Evolutionary conservation across 2,113 vertebrate genomes (phyloP).

Genomic region (Azemiops feae): DNA sequence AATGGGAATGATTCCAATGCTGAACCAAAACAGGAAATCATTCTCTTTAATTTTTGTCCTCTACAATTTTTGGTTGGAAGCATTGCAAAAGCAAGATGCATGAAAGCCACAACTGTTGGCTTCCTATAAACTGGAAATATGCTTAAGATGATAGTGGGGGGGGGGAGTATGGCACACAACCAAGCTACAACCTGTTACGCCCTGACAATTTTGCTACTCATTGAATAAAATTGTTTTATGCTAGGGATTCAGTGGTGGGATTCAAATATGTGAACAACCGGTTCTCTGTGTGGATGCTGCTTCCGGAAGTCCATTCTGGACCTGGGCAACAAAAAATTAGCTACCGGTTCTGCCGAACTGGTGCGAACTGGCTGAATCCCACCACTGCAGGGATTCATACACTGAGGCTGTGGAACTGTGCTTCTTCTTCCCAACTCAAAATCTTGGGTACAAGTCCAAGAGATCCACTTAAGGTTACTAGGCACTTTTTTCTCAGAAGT

Average conservation of each 20-base stretch:
- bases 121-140: background rate
- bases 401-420: background rate
- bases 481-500: background rate
- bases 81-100: background rate
- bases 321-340: too few species aligned
- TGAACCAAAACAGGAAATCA: background rate
- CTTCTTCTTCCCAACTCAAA: background rate
- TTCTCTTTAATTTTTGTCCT: background rate
- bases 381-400: background rate
- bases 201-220: background rate
- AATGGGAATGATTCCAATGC: background rate
- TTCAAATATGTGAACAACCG: too few species aligned
- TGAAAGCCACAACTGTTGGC: background rate
- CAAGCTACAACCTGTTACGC: background rate
- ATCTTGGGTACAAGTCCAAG: background rate
- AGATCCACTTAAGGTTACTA: background rate
- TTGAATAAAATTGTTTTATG: background rate
- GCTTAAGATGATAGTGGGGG: background rate
- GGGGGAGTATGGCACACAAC: background rate
- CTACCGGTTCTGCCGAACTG: too few species aligned
- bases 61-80: background rate
- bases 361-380: too few species aligned
- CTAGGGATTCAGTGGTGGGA: background rate
- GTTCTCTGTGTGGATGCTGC: too few species aligned
- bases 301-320: too few species aligned